Evolutionary conservation across 2,797 vertebrate species (phyloP), one percentile per base, ranked within the genome.

Genomic region (Sebastes nivosus): DNA sequence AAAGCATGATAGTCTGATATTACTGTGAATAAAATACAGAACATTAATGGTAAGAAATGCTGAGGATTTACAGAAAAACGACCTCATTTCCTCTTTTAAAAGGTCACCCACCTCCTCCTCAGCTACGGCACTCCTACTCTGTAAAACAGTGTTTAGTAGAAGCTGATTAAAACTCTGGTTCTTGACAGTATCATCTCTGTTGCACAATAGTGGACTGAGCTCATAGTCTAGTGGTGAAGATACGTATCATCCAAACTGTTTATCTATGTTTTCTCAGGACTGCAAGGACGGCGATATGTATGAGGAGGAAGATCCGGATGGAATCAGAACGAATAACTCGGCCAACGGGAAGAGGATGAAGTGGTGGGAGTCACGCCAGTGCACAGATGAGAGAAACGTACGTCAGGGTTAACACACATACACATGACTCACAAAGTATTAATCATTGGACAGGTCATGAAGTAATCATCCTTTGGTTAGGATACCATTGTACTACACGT

Each of bases 361-460:
- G 91, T 99, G 98, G 98, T 97, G 97, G 87, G 96, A 93, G 13
- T 95, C 96, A 18, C 97, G 95, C 72, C 97, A 96, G 82, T 94
- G 96, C 78, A 98, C 98, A 0, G 98, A 99, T 14, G 98, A 99
- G 91, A 97, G 96, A 95, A 98, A 98, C 5, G 94, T 95, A 93
- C 0, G 91, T 85, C 22, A 38, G 16, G 25, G 16, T 72, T 25
- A 36, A 83, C 2, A 18, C 34, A 65, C 70, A 58, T 4, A 46
- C 42, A 18, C 42, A 46, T 18, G 25, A 54, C n/a, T 42, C 6
- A 65, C 10, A 24, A 30, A 64, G 71, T 20, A 75, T 64, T 79
- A 58, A 81, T 85, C 68, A 52, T 2, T 50, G 32, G 32, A 42
- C 36, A 30, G 25, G 34, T 78, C 12, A 24, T 70, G 5, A 76